phyloP scores from a whole-genome alignment of 2,797 vertebrate species.

The Fundulus diaphanus region DNA sequence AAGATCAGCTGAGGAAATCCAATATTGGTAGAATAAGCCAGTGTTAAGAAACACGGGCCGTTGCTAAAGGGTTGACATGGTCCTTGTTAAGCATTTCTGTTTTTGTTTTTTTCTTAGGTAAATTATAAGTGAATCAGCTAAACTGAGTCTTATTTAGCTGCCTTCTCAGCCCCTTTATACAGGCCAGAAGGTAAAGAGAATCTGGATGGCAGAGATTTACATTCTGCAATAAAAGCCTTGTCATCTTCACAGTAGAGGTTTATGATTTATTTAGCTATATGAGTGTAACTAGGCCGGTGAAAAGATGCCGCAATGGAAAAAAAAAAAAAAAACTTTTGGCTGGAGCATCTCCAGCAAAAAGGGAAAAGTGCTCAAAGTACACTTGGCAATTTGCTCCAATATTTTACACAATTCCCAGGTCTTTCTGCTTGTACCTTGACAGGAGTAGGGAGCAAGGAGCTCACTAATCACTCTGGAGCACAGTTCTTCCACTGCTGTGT shows the following conservation, averaged over 20 bases:
- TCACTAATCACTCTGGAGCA: constrained; percentile 67
- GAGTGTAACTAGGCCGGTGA: constrained; percentile 32
- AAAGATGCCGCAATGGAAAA: constrained; percentile 29
- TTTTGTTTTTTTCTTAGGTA: constrained; percentile 23
- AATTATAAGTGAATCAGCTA: constrained; percentile 26
- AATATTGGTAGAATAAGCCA: neutral
- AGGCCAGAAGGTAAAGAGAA: constrained; percentile 32
- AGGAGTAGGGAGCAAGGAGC: constrained; percentile 41
- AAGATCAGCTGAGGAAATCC: constrained; percentile 7
- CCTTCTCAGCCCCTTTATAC: constrained; percentile 6
- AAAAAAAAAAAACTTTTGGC: constrained; percentile 30
- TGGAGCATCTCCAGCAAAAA: constrained; percentile 29
- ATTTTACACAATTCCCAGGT: constrained; percentile 36
- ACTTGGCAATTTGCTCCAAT: constrained; percentile 48
- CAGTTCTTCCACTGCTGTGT: constrained; percentile 67
- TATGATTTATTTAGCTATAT: constrained; percentile 26
- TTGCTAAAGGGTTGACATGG: constrained; percentile 23
- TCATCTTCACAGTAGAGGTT: constrained; percentile 36
- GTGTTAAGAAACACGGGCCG: constrained; percentile 6
- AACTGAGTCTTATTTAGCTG: constrained; percentile 32
- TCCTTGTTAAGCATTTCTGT: constrained; percentile 14
- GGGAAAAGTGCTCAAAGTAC: constrained; percentile 42
- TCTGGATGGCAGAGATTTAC: constrained; percentile 31
- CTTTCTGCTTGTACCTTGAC: constrained; percentile 39
- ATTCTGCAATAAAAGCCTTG: constrained; percentile 30